phyloP scores from a whole-genome alignment of 2,888 invertebrate genomes.

The Prosopocoilus inquinatus region DNA sequence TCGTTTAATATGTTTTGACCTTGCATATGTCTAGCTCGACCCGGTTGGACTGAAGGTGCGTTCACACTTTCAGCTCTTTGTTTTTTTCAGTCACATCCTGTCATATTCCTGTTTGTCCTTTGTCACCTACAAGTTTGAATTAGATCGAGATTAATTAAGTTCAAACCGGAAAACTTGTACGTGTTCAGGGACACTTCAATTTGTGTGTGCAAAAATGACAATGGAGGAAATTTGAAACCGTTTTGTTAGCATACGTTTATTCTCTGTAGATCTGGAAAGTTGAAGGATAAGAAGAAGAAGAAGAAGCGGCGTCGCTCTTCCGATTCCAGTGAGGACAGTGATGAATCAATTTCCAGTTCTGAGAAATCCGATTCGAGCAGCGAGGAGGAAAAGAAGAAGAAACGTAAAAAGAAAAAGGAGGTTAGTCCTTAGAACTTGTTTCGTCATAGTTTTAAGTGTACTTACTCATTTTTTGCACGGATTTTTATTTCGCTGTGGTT shows the following conservation, averaged over 20 bases:
- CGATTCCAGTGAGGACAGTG: conserved; percentile 38
- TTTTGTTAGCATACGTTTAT: neutral
- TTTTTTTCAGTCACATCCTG: conserved; percentile 18
- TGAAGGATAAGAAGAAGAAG: conserved; percentile 42
- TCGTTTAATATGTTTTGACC: conserved; percentile 34
- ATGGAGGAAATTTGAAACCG: neutral
- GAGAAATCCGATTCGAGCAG: conserved; percentile 45
- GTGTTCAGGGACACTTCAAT: neutral
- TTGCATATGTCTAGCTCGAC: conserved; percentile 48
- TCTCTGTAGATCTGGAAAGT: conserved; percentile 21
- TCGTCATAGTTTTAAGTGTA: conserved; percentile 10
- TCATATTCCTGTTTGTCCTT: conserved; percentile 3
- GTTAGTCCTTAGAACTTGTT: conserved; percentile 36
- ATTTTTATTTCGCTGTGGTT: conserved; percentile 5
- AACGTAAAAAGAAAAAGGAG: conserved; percentile 52
- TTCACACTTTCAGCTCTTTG: conserved; percentile 35
- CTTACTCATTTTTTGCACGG: conserved; percentile 19
- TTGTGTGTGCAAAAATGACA: neutral
- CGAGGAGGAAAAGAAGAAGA: conserved; percentile 52
- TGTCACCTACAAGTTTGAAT: conserved; percentile 10
- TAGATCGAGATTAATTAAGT: neutral
- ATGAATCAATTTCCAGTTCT: conserved; percentile 34
- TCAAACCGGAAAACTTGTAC: neutral
- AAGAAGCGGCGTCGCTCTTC: conserved; percentile 42
- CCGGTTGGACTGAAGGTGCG: conserved; percentile 48